Evolutionary conservation across 2,797 vertebrate genomes (phyloP).

Genomic region (Nothura maculosa): DNA sequence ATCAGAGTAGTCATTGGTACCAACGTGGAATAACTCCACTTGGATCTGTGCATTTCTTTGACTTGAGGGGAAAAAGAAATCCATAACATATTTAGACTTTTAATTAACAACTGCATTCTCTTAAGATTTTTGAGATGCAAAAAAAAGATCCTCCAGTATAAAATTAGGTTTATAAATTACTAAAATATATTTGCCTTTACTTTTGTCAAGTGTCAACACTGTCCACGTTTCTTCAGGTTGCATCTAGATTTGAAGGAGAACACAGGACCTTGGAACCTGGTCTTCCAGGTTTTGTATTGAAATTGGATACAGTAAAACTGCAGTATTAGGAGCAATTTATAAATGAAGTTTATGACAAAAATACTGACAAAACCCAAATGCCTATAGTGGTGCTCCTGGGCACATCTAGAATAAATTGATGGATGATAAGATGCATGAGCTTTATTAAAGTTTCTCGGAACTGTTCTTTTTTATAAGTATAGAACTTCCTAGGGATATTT

Average conservation of each 20-base stretch:
- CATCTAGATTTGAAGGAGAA: not conserved
- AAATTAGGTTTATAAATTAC: not conserved
- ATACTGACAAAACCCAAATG: not conserved
- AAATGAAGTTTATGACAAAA: not conserved
- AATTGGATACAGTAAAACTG: not conserved
- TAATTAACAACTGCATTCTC: not conserved
- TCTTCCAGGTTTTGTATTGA: not conserved
- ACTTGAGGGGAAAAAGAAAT: not conserved
- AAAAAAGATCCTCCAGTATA: not conserved
- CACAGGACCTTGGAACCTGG: not conserved
- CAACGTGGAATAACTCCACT: not conserved
- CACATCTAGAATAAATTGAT: not conserved
- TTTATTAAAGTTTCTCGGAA: constrained; percentile 32
- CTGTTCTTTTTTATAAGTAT: not conserved
- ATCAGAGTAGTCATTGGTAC: not conserved
- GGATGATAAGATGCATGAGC: not conserved
- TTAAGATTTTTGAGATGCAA: not conserved
- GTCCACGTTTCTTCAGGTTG: not conserved
- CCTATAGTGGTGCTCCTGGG: not conserved
- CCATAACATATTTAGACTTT: no score
- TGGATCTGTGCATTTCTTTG: not conserved
- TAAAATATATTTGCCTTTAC: not conserved
- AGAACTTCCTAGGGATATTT: not conserved
- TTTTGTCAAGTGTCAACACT: not conserved
- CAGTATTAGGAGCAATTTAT: not conserved